Evolutionary conservation across 2,113 vertebrate genomes (phyloP), one percentile per base, ranked within the genome.

Genomic region (Xiphorhynchus elegans): DNA sequence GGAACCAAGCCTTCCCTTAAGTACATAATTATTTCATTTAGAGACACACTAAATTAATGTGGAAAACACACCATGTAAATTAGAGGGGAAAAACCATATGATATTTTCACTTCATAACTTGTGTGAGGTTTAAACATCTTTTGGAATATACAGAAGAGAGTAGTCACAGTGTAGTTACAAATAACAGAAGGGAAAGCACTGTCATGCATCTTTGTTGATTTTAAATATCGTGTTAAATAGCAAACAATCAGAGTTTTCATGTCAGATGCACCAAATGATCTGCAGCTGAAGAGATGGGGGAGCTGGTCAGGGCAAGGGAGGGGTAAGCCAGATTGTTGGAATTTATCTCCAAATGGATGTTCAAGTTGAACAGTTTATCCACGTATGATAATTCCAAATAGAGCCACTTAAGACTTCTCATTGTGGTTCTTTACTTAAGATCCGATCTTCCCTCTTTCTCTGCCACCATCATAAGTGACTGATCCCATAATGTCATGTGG

Each of bases 21-120:
- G 28, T 63, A 29, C 70, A 52, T 84, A 62, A 93, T 92, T 44
- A 93, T 70, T 96, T 83, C 31, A 77, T 25, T 92, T 64, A 67
- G 67, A 92, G 85, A 66, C 67, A 63, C 33, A 7, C 55, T 72
- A 64, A 91, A 87, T 67, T 72, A 85, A 66, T 42, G 67, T 86
- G 80, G 33, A 90, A 92, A 92, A 90, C 70, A 18, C 33, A 1
- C 70, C 69, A 62, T 79, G 53, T 74, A 92, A 87, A 91, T 93
- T 91, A 89, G 86, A 75, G 84, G 68, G 89, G 87, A 86, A 89
- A 84, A 55, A 91, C 90, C 90, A 89, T 91, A 95, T 91, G 94
- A 95, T 96, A 84, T 95, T 96, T 95, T 95, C 92, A 11, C 73
- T 93, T 64, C 0, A 0, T 78, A 70, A 78, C 28, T 94, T 52